phyloP scores from a whole-genome alignment of 2,113 vertebrate species.

The Tringa solitaria region DNA sequence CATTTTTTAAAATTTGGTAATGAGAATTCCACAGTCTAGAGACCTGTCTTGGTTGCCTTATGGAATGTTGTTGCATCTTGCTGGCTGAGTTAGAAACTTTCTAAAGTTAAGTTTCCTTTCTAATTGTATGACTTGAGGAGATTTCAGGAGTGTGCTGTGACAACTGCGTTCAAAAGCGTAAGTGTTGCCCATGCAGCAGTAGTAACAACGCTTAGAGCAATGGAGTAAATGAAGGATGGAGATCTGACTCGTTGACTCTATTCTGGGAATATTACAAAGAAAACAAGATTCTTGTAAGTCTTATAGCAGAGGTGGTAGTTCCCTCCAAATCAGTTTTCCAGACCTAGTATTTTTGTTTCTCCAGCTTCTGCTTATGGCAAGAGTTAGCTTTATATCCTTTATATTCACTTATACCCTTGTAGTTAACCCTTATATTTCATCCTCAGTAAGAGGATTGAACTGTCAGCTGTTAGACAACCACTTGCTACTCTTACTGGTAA shows the following conservation, averaged over 20 bases:
- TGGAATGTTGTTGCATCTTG: not conserved
- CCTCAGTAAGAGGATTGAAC: not conserved
- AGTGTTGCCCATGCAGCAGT: not conserved
- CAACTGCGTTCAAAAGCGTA: not conserved
- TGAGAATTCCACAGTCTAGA: not conserved
- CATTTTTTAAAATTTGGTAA: not conserved
- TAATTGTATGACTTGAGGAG: not conserved
- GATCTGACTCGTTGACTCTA: not conserved
- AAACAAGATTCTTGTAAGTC: not conserved
- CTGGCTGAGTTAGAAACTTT: not conserved
- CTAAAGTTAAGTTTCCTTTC: not conserved
- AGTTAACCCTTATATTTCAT: not conserved
- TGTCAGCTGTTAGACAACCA: not conserved
- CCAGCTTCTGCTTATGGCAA: not conserved
- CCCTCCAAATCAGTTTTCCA: not conserved
- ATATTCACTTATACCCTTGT: not conserved
- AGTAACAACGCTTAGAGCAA: not conserved
- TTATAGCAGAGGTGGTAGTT: not conserved
- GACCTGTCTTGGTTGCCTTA: not conserved
- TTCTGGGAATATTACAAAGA: not conserved
- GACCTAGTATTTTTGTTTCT: not conserved
- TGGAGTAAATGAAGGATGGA: not conserved
- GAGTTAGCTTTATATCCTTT: not conserved
- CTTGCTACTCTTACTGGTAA: not conserved
- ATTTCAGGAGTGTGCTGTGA: rapidly evolving